A percentile compares a stretch with the other conserved stretches of the same genome.
phyloP scores from a whole-genome alignment of 2,797 vertebrate species.

The Carcharodon carcharias region DNA sequence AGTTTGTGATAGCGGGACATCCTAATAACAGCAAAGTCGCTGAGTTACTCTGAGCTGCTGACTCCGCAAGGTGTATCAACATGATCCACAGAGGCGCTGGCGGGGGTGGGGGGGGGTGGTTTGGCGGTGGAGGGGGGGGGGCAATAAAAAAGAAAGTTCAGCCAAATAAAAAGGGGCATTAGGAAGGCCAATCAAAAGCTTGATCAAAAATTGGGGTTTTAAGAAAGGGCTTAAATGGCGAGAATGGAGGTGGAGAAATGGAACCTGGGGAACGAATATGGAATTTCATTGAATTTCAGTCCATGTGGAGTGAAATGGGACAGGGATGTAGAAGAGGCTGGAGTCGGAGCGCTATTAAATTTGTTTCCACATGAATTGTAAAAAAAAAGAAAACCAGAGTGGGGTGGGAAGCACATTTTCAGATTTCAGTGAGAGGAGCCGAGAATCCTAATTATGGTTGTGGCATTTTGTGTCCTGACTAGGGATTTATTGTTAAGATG shows the following conservation, averaged over 20 bases:
- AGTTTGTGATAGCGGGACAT: not conserved
- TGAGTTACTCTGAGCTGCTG: not conserved
- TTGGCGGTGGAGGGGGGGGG: not conserved
- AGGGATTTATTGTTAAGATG: slow-evolving; percentile 4
- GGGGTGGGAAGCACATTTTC: not conserved
- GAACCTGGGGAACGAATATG: not conserved
- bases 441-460: slow-evolving; percentile 21
- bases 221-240: not conserved
- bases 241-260: not conserved
- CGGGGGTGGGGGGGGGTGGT: too few species aligned
- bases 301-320: not conserved
- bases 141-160: not conserved
- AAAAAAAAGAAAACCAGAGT: not conserved
- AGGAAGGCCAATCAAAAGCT: not conserved
- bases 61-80: not conserved
- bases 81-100: not conserved
- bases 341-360: too few species aligned
- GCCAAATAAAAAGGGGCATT: not conserved
- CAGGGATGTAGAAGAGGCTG: not conserved
- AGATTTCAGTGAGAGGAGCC: not conserved
- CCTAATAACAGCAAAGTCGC: not conserved
- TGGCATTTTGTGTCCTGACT: slow-evolving; percentile 6
- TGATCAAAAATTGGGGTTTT: not conserved
- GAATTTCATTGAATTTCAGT: not conserved
- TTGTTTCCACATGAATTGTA: too few species aligned